phyloP scores from a whole-genome alignment of 2,888 invertebrate species.

The Toxonevra muliebris region DNA sequence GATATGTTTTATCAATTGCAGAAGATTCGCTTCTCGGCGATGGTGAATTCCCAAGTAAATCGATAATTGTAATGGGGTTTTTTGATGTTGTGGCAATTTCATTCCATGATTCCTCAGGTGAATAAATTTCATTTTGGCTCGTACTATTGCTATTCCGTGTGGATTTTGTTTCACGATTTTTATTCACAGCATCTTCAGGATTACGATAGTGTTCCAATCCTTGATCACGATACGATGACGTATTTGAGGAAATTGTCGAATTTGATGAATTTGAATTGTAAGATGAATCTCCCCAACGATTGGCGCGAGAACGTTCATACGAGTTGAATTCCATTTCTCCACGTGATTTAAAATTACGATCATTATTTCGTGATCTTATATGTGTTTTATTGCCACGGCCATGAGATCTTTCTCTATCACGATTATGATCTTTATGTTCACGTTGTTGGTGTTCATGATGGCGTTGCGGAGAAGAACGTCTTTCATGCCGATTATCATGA shows the following conservation, averaged over 20 bases:
- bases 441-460: neutral
- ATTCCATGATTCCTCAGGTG: constrained; percentile 39
- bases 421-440: neutral
- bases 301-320: neutral
- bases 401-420: constrained; percentile 10
- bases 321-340: neutral
- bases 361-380: neutral
- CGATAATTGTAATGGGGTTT: neutral
- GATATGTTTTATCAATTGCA: constrained; percentile 17
- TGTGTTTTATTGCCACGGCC: too few species aligned
- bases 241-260: neutral
- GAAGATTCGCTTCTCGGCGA: neutral
- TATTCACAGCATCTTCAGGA: neutral
- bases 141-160: neutral
- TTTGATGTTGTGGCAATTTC: constrained; percentile 15
- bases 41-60: neutral
- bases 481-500: constrained; percentile 23
- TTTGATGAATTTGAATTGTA: neutral
- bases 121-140: constrained; percentile 32
- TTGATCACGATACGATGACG: neutral
- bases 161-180: neutral
- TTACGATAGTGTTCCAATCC: neutral
- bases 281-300: neutral
- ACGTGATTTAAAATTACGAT: neutral
- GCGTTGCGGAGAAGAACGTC: neutral